Evolutionary conservation across 2,888 invertebrate species (phyloP), one percentile per base, ranked within the genome.

Genomic region (Phlogophora meticulosa): DNA sequence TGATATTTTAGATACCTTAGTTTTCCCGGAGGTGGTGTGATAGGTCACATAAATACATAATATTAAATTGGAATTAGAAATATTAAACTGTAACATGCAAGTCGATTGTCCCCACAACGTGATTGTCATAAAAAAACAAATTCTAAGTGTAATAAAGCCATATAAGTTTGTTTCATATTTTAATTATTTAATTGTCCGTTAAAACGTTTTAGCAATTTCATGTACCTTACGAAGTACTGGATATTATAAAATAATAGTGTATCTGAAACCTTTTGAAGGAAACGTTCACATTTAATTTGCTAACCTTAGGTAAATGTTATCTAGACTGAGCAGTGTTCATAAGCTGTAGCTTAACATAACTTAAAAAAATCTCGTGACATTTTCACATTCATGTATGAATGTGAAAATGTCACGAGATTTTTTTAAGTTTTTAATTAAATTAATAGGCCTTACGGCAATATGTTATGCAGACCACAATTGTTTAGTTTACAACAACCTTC

Each of bases 281-380:
- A 24, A 61, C 60, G 59, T 59, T 28, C 17, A 38, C 28, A 22
- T 38, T 40, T 68, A 51, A 38, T 38, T 60, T 1, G 60, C 49
- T n/a, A n/a, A n/a, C n/a, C 22, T 32, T 32, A 58, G 15, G 7
- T 42, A 32, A 36, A 49, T 49, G n/a, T 67, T 71, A 22, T 38
- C 4, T 22, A 51, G 15, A 11, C 4, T 61, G 51, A 59, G 28
- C 15, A 38, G 17, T 57, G 36, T 49, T 43, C 1, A 22, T 71
- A 24, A 40, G 20, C 32, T n/a, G n/a, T n/a, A n/a, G n/a, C n/a
- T n/a, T n/a, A n/a, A n/a, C n/a, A n/a, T n/a, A n/a, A n/a, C n/a
- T n/a, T n/a, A n/a, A n/a, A n/a, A n/a, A n/a, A n/a, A n/a, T n/a
- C n/a, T n/a, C n/a, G n/a, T n/a, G n/a, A n/a, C n/a, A n/a, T n/a